A percentile compares a stretch with the other conserved stretches of the same genome.
Conservation (phyloP, 2,888 invertebrate genomes). For the Spilarctia lutea region DNA sequence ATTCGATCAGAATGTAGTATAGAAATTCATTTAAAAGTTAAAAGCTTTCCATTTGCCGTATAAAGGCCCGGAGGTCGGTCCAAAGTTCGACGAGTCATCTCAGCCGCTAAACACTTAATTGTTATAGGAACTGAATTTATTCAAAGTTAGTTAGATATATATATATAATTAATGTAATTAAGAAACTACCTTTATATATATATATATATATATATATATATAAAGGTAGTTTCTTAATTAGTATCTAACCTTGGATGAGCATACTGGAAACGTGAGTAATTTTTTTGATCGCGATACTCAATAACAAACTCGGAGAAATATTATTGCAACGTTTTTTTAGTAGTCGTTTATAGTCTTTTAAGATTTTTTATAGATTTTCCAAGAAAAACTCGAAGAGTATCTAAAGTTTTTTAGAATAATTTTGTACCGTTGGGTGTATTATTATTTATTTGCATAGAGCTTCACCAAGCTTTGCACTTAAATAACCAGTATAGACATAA, state of each 20-base stretch:
- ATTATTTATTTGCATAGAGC: not conserved
- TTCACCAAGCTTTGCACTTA: not conserved
- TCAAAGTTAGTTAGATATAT: too few species aligned
- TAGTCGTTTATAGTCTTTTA: too few species aligned
- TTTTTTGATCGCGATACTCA: not conserved
- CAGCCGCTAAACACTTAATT: not conserved
- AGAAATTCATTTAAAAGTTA: conserved; percentile 78
- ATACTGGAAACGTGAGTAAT: not conserved
- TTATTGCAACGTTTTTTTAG: not conserved
- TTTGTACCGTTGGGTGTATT: not conserved
- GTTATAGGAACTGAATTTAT: not conserved
- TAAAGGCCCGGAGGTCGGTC: conserved; percentile 55
- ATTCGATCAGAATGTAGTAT: conserved; percentile 50
- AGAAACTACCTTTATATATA: not conserved
- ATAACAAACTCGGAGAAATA: too few species aligned
- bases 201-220: too few species aligned
- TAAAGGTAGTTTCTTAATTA: not conserved
- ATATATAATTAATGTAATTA: too few species aligned
- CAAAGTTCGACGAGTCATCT: not conserved
- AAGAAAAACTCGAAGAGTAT: too few species aligned
- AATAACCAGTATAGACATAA: not conserved
- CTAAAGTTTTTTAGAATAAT: not conserved
- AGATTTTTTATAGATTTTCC: too few species aligned
- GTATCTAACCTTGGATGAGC: not conserved
- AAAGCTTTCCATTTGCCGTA: conserved; percentile 79